Base-by-base conservation (phyloP, 2,113 vertebrate genomes). In the sheep (Ovis aries) region DNA sequence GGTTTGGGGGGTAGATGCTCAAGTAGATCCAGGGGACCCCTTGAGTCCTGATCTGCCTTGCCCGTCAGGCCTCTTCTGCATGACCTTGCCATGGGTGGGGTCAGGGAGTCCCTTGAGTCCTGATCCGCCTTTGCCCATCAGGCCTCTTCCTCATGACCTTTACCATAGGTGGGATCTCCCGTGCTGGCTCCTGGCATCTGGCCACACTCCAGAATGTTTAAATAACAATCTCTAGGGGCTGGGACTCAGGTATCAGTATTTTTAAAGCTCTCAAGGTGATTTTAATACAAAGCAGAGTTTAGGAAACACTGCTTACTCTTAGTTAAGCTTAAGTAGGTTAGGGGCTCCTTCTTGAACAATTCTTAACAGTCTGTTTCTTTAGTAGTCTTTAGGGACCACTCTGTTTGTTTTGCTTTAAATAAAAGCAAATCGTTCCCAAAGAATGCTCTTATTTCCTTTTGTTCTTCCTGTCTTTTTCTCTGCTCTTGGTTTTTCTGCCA, bases 341-440 rank as follows among this genome's bases (percentile, higher is more conserved):
- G 71, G 59, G 91, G 93, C 17, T 92, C 31, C 82, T 84, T 93
- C 40, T 94, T 82, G 52, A 71, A 78, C 36, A 82, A 53, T 77
- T 83, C 86, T 97, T 67, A 91, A 92, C 31, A 82, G 43, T 82
- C 87, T 71, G 43, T 88, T 94, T 88, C 52, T 67, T 83, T 88
- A 90, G 84, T 48, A 83, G 77, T 88, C 85, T 96, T 91, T 60
- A 82, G 88, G 71, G 57, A 88, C 6, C 12, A 45, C 93, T 97
- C 57, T 93, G 50, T 90, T 90, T 97, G 14, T 64, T 95, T 96
- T 89, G 77, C 82, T 89, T 95, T 93, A 94, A 94, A 91, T 52
- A 85, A 95, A 94, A 90, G 57, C 45, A 90, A 92, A 50, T 90
- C 21, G 59, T 84, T 85, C 3, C 16, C 88, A 96, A 98, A 87